Conservation (phyloP, 2,888 invertebrate species). For the Ectropis crepuscularia region DNA sequence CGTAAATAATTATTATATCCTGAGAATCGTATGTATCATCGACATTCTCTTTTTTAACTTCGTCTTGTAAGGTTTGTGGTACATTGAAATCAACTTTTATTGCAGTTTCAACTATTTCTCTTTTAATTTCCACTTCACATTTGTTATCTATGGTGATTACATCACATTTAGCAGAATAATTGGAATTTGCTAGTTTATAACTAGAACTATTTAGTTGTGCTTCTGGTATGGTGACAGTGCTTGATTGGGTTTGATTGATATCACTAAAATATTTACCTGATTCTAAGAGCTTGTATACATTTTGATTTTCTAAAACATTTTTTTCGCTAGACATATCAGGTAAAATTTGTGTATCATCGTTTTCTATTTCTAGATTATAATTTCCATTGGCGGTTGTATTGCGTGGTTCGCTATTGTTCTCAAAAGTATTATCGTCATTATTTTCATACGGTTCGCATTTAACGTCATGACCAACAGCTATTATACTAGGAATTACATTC, state of each 20-base stretch:
- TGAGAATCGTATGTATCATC: not conserved
- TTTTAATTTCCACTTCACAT: not conserved
- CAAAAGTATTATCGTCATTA: conserved; percentile 1
- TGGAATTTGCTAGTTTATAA: not conserved
- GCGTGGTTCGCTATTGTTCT: not conserved
- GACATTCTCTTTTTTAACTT: not conserved
- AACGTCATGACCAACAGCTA: not conserved
- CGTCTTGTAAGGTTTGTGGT: not conserved
- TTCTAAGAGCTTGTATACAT: no score
- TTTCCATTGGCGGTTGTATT: not conserved
- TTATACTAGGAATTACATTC: not conserved
- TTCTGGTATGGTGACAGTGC: no score
- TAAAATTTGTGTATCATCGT: not conserved
- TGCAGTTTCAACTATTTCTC: no score
- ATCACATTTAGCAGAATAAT: not conserved
- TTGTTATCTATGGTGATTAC: not conserved
- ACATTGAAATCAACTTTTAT: not conserved
- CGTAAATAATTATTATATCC: not conserved
- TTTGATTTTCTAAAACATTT: no score
- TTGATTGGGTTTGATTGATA: no score
- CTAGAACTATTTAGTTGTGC: no score
- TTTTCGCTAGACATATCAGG: no score
- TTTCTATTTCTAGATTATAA: not conserved
- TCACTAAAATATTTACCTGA: no score
- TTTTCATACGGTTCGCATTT: conserved; percentile 6